Percentiles rank a stretch among this genome's conserved stretches.
Evolutionary conservation across 2,888 invertebrate species (phyloP).

Genomic region (Dryomyza anilis): DNA sequence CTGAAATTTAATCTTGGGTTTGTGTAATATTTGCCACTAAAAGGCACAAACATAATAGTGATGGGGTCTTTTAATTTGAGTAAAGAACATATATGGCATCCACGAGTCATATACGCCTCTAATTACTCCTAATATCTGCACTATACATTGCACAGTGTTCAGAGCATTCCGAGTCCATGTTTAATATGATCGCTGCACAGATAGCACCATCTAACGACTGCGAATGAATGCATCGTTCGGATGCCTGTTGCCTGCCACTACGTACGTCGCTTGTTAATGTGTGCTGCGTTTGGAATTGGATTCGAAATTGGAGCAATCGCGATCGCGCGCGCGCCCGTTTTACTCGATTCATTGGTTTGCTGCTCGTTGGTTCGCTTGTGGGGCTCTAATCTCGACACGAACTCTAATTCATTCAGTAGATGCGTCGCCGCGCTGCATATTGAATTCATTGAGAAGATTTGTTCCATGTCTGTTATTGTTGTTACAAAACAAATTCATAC

Average conservation of each 20-base stretch:
- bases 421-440: slow-evolving; percentile 16
- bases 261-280: slow-evolving; percentile 28
- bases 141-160: no score
- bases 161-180: slow-evolving; percentile 18
- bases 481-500: not conserved
- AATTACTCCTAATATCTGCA: no score
- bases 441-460: slow-evolving; percentile 23
- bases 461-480: slow-evolving; percentile 7
- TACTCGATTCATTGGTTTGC: not conserved
- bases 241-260: no score
- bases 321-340: not conserved
- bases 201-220: no score
- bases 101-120: no score
- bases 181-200: not conserved
- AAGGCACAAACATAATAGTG: no score
- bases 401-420: slow-evolving; percentile 12
- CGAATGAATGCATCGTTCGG: not conserved
- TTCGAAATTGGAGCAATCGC: slow-evolving; percentile 18
- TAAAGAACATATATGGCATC: no score
- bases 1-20: no score
- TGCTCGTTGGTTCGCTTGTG: no score
- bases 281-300: not conserved
- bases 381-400: slow-evolving; percentile 15
- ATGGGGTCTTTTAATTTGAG: no score
- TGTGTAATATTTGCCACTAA: no score